phyloP scores from a whole-genome alignment of 2,113 vertebrate genomes.

The Myiagra hebetior region DNA sequence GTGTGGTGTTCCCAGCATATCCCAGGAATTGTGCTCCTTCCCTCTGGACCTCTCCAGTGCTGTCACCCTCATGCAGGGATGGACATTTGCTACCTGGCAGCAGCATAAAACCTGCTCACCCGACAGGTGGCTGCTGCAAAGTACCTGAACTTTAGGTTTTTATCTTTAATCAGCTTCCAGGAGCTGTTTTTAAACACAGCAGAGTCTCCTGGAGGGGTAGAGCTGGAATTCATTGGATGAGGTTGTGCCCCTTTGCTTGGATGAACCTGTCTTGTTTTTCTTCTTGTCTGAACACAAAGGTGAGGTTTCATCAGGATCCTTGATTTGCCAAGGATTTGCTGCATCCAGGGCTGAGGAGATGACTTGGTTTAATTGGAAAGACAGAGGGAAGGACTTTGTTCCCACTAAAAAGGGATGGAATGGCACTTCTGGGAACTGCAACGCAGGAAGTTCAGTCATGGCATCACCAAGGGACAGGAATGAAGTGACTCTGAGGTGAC shows the following conservation, averaged over 20 bases:
- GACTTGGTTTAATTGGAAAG: neutral
- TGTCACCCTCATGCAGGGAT: rapidly evolving
- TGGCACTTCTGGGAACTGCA: neutral
- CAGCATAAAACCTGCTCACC: neutral
- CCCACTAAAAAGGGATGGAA: rapidly evolving
- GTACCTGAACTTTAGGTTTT: neutral
- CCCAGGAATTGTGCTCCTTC: rapidly evolving
- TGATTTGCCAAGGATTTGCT: rapidly evolving
- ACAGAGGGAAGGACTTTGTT: neutral
- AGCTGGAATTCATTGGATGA: neutral
- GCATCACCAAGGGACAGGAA: neutral
- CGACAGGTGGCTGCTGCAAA: neutral
- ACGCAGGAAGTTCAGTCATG: rapidly evolving
- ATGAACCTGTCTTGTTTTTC: neutral
- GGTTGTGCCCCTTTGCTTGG: neutral
- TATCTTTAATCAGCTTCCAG: neutral
- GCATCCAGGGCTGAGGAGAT: neutral
- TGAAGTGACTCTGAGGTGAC: neutral
- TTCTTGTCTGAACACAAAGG: neutral
- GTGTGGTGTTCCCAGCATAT: neutral
- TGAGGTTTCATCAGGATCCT: neutral
- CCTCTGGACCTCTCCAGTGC: neutral
- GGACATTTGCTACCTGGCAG: neutral
- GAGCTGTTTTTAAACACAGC: neutral
- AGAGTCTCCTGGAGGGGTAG: rapidly evolving